Evolutionary conservation across 2,797 vertebrate genomes (phyloP).

Genomic region (Propithecus perrieri): DNA sequence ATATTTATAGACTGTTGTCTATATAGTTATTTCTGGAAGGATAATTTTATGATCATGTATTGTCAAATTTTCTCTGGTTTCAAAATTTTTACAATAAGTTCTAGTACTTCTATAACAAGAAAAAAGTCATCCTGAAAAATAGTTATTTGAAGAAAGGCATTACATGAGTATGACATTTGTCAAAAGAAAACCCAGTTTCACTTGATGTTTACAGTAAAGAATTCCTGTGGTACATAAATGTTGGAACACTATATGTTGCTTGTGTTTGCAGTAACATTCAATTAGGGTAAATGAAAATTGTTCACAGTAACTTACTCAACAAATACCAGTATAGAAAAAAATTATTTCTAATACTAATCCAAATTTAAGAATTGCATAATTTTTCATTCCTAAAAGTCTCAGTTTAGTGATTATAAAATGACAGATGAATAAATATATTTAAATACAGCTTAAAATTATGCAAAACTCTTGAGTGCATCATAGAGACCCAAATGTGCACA

Average conservation of each 20-base stretch:
- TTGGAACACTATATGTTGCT: not conserved
- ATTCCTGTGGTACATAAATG: not conserved
- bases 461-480: not conserved
- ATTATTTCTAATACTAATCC: not conserved
- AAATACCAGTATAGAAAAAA: not conserved
- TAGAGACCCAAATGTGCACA: not conserved
- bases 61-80: not conserved
- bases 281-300: not conserved
- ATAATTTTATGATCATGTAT: not conserved
- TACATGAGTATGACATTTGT: not conserved
- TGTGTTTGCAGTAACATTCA: not conserved
- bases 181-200: not conserved
- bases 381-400: not conserved
- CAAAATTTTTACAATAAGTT: not conserved
- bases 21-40: not conserved
- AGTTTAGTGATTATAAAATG: not conserved
- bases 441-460: not conserved
- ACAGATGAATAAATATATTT: not conserved
- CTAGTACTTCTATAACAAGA: not conserved
- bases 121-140: not conserved
- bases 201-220: not conserved
- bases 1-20: not conserved
- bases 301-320: not conserved
- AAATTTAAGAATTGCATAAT: not conserved
- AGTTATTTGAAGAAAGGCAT: not conserved